These are phyloP conservation scores for Brachionus rubens DNA, from an alignment of 1,140 invertebrate species.

Conservation along the genomic window DNA sequence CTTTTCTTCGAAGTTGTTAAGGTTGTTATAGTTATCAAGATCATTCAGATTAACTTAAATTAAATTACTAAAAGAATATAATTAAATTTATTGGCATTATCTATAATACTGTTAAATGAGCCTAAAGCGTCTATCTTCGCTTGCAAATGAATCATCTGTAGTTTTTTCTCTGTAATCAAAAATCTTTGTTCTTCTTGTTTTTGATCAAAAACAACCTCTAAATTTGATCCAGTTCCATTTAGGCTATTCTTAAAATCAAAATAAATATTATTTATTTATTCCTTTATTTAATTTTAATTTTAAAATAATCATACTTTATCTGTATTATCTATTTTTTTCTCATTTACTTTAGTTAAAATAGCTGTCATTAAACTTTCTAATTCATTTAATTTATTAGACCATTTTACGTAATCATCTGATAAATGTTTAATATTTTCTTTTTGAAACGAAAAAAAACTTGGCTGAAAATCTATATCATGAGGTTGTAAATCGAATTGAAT, in stretches of 20 bases:
- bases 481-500: conserved; percentile 42
- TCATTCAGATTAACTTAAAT: conserved; percentile 31
- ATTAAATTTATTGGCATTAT: background rate
- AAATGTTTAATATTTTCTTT: conserved; percentile 15
- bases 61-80: background rate
- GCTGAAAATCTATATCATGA: conserved; percentile 22
- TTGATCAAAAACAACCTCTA: background rate
- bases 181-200: conserved; percentile 30
- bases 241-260: too few species aligned
- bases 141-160: conserved; percentile 35
- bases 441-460: conserved; percentile 40
- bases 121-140: conserved; percentile 39
- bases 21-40: background rate
- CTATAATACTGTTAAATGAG: conserved; percentile 29
- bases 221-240: background rate
- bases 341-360: conserved; percentile 23
- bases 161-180: conserved; percentile 31
- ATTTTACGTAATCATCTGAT: conserved; percentile 34
- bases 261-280: too few species aligned
- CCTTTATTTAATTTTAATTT: background rate
- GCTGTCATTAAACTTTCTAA: conserved; percentile 32
- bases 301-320: background rate
- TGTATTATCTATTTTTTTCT: background rate
- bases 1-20: conserved; percentile 16
- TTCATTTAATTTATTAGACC: conserved; percentile 17